Evolutionary conservation across 2,113 vertebrate species (phyloP).

Genomic region (Ciconia boyciana): DNA sequence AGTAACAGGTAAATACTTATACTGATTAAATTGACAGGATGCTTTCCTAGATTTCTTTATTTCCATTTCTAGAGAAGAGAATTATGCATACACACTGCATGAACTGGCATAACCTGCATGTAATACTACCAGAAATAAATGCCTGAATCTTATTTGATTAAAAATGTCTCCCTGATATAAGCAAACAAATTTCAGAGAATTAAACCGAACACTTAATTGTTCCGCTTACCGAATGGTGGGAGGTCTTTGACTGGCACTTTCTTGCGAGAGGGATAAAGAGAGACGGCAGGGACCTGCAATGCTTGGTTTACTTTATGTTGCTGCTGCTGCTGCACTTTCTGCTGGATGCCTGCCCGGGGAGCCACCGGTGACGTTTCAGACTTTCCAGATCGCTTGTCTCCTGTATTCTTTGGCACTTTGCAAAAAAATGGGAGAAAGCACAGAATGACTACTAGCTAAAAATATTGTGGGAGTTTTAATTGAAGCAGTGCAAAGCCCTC

Average conservation of each 20-base stretch:
- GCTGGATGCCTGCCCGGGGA: slow-evolving; percentile 85
- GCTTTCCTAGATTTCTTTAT: neutral
- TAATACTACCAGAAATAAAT: neutral
- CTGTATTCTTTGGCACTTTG: slow-evolving; percentile 90
- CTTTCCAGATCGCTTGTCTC: slow-evolving; percentile 85
- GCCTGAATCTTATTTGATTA: neutral
- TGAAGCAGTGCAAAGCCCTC: neutral
- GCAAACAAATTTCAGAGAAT: neutral
- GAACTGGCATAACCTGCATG: neutral
- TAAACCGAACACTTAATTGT: neutral
- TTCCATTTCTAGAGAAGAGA: neutral
- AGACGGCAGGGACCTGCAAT: slow-evolving; percentile 90
- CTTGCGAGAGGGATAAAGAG: slow-evolving; percentile 92
- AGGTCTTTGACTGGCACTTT: slow-evolving; percentile 95
- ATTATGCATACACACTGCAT: neutral
- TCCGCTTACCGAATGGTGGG: slow-evolving; percentile 89
- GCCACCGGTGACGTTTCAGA: slow-evolving; percentile 93
- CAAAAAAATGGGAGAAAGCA: slow-evolving; percentile 4
- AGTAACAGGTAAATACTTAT: neutral
- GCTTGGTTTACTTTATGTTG: slow-evolving; percentile 84
- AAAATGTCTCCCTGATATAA: neutral
- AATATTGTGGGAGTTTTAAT: neutral
- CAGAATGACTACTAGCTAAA: neutral
- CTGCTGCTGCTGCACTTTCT: slow-evolving; percentile 74
- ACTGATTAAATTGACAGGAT: neutral